Evolutionary conservation across 1,140 invertebrate species (phyloP), one percentile per base, ranked within the genome.

Genomic region (Drosophila lacteicornis): DNA sequence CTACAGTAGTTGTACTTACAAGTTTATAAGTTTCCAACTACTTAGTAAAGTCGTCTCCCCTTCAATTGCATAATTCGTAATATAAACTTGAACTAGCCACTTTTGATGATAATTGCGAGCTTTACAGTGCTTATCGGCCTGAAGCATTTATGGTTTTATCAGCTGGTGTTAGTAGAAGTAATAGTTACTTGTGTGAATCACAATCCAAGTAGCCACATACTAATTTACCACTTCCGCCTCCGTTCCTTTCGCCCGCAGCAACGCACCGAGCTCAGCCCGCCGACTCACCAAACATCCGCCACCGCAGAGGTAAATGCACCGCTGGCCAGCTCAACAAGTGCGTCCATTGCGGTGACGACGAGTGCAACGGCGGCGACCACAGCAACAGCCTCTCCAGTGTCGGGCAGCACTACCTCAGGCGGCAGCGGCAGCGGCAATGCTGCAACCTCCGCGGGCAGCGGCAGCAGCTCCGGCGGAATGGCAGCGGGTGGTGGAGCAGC

Each of bases 221-320:
- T 46, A 53, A 62, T 38, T 30, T 38, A 55, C 19, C 33, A 43
- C 47, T 53, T 43, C 45, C 53, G 61, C 15, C 22, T 36, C 9
- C 30, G 17, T 70, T 75, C 36, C 30, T 50, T 76, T 87, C 30
- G 58, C 57, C 15, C 19, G 25, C 76, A 92, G 91, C 91, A 92
- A 92, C 91, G 90, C 62, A 92, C 91, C 4, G 91, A 92, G 51
- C 68, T 92, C 33, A 92, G 91, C 76, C 91, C 91, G 38, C 91
- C 91, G 50, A 84, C 91, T 61, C 91, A 92, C 79, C 91, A 92
- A 57, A 68, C 86, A 65, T 90, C 85, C 45, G 85, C 81, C 49
- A 90, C 85, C n/a, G 85, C 85, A 4, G 85, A 90, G 46, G 85
- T 90, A 47, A 90, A 90, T 66, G 75, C 85, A 13, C 73, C 85